Base-by-base conservation (phyloP, 92 coral and sea anemone genomes). In the Chrysogorgia sp. region DNA sequence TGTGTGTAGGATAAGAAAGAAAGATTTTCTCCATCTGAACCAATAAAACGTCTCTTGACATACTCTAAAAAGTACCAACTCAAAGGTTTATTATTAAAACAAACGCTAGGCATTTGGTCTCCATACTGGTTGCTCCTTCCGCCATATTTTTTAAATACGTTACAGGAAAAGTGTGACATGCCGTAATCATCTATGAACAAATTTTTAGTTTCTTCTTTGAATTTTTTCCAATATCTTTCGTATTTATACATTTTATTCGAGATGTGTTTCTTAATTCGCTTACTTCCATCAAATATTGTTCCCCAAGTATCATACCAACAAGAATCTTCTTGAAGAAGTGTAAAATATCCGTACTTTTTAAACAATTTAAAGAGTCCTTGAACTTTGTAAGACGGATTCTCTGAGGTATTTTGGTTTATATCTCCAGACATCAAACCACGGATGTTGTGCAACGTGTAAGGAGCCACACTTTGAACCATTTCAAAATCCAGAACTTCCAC, bases 221-320 rank as follows among this genome's bases (percentile, higher is more conserved):
- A 90, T 17, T 37, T 58, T 14, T 71, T 63, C 91, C 92, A 92
- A 24, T 81, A 62, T 30, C 35, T 56, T 41, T 74, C 68, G 40
- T 86, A 90, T 40, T 89, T 86, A 6, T 70, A 58, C 8, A 24
- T 37, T 6, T 82, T 82, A 0, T n/a, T 33, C 10, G 94, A 91
- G 0, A 85, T 69, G 23, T 58, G 70, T 61, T 82, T 92, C 19
- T 85, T 89, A 49, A 83, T 82, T 8, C n/a, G n/a, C n/a, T 75
- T 83, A 58, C 90, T 86, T 81, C 90, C 87, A 6, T 91, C 84
- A 66, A 92, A 85, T n/a, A 92, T 47, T 1, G 93, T 86, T 2
- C 97, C 97, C 93, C 92, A 87, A 6, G 82, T 86, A 26, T 90
- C 97, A 45, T 86, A 89, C 97, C 97, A 92, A 19, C 97, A 92